A percentile compares a stretch with the other conserved stretches of the same genome.
phyloP scores from a whole-genome alignment of 2,113 vertebrate genomes.

The Peucedramus taeniatus region DNA sequence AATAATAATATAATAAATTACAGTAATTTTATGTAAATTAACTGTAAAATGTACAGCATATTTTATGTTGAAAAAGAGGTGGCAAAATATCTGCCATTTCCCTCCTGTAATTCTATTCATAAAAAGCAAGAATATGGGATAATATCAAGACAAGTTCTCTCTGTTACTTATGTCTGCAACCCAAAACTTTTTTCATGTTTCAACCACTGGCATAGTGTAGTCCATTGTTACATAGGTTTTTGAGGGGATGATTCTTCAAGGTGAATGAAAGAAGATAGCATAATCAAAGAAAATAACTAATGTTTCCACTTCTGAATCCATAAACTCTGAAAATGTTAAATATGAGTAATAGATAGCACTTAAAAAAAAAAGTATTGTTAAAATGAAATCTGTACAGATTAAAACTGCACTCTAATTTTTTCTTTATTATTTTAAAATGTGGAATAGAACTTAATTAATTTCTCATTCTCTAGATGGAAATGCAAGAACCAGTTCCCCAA shows the following conservation, averaged over 20 bases:
- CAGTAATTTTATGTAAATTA: background rate
- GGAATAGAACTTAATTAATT: background rate
- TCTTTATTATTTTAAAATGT: background rate
- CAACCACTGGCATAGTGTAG: background rate
- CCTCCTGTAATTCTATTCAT: background rate
- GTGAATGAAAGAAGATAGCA: background rate
- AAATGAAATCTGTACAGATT: background rate
- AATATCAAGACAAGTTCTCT: background rate
- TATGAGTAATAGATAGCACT: background rate
- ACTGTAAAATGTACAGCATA: background rate
- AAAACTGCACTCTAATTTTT: background rate
- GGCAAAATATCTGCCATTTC: background rate
- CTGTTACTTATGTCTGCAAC: background rate
- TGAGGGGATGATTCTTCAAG: background rate
- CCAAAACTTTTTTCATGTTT: background rate
- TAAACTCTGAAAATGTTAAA: background rate
- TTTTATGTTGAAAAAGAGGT: background rate
- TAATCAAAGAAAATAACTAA: background rate
- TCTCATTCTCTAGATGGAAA: constrained; percentile 55
- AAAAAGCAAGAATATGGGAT: background rate
- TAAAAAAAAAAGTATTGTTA: background rate
- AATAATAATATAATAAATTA: too few species aligned
- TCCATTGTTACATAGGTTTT: background rate
- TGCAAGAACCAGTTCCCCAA: constrained; percentile 6
- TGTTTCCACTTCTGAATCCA: background rate